Conservation (phyloP, 2,113 vertebrate species). For the Microtus ochrogaster region DNA sequence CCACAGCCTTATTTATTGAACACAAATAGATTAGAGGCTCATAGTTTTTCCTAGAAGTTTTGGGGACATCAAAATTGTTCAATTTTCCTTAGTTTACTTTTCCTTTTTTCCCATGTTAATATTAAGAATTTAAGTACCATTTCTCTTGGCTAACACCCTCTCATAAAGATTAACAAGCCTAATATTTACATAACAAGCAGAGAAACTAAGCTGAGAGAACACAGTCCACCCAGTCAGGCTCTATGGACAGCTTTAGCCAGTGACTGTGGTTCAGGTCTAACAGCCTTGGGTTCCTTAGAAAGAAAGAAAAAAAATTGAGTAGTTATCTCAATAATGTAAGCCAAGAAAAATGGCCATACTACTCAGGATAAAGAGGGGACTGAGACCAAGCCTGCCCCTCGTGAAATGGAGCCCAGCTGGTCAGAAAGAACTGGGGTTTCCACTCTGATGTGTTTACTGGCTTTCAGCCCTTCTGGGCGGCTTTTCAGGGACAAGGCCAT, state of each 20-base stretch:
- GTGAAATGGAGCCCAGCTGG: background rate
- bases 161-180: slow-evolving; percentile 73
- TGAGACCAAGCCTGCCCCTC: slow-evolving; percentile 7
- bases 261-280: slow-evolving; percentile 39
- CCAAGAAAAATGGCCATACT: slow-evolving; percentile 70
- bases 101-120: slow-evolving; percentile 61
- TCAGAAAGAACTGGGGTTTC: slow-evolving; percentile 23
- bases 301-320: background rate
- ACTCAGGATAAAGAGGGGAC: slow-evolving; percentile 20
- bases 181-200: slow-evolving; percentile 72
- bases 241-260: slow-evolving; percentile 47
- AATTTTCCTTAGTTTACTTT: slow-evolving; percentile 56
- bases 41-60: slow-evolving; percentile 55
- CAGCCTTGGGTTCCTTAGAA: slow-evolving; percentile 7
- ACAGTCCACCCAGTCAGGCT: background rate
- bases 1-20: slow-evolving; percentile 29
- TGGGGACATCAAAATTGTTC: slow-evolving; percentile 58
- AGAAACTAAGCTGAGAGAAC: slow-evolving; percentile 58
- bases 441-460: background rate
- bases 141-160: slow-evolving; percentile 68
- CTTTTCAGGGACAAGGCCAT: slow-evolving; percentile 5
- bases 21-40: slow-evolving; percentile 38
- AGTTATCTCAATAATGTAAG: slow-evolving; percentile 67
- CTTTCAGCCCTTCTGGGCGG: slow-evolving; percentile 28
- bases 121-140: slow-evolving; percentile 48